Base-by-base conservation (phyloP, 2,113 vertebrate species). In the Tragelaphus imberbis region DNA sequence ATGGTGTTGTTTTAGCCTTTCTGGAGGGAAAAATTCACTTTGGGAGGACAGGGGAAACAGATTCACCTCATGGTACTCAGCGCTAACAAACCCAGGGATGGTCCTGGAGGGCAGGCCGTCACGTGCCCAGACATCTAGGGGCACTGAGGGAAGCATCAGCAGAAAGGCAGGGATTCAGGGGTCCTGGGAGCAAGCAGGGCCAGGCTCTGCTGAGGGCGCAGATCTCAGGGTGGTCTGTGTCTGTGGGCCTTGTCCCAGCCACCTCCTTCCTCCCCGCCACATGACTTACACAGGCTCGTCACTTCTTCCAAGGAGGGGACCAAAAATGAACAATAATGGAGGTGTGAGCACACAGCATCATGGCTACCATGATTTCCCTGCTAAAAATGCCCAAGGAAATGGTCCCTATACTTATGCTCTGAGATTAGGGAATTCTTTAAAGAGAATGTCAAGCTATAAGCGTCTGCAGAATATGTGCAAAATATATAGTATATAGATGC, bases 1-100 rank as follows among this genome's bases (percentile, higher is more conserved):
- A 97, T 96, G 90, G 55, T 97, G 92, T 94, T 97, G 93, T 95
- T 96, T 93, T 96, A 94, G 91, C 80, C 91, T 98, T 96, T 93
- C 40, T 8, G 36, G 51, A 65, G 12, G 80, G 86, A 59, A 56
- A 85, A 91, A 49, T 7, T 94, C 36, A 84, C 51, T 84, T 80
- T 63, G 56, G 75, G 92, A 82, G 44, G n/a, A 30, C 1, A 87
- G 40, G 14, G 14, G 56, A 94, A 93, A 90, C 44, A 80, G 92
- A 90, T 40, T 87, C 13, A 77, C 27, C 7, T 44, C 8, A 1
- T 65, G 63, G 56, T 14, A 21, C 47, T 87, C 51, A 15, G 36
- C 3, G 23, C 90, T 55, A 11, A 15, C 53, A 91, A 63, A 68
- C 5, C 36, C 82, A 28, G 28, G 23, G 89, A 84, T 25, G 28